These are phyloP conservation scores for Osmoderma eremita DNA, from an alignment of 2,888 invertebrate species.

Conservation along the genomic window DNA sequence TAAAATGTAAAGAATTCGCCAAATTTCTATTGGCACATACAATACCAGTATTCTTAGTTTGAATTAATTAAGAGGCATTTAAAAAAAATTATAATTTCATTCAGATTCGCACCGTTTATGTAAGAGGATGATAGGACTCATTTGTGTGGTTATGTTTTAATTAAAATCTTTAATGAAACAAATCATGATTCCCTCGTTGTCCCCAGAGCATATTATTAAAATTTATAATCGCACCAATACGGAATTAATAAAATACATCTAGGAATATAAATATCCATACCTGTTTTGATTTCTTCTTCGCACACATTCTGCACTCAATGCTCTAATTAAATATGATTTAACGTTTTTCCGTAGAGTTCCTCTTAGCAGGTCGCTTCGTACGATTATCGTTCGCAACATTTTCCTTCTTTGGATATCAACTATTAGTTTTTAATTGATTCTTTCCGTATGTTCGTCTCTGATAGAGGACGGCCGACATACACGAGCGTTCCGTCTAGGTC, in stretches of 20 bases:
- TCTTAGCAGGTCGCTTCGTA: constrained; percentile 69
- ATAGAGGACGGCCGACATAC: constrained; percentile 56
- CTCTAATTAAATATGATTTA: constrained; percentile 31
- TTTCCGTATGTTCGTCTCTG: constrained; percentile 39
- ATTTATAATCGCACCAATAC: neutral
- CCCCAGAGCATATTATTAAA: too few species aligned
- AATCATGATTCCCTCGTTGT: neutral
- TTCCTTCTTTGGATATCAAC: constrained; percentile 51
- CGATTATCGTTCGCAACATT: constrained; percentile 80
- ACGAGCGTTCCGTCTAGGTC: constrained; percentile 58
- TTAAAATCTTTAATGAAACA: neutral
- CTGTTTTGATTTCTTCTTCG: constrained; percentile 71
- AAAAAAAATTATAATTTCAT: neutral
- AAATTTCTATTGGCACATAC: too few species aligned
- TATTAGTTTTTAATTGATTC: constrained; percentile 41
- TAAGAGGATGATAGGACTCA: neutral
- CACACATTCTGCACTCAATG: constrained; percentile 69
- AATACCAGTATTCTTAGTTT: too few species aligned
- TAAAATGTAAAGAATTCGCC: too few species aligned
- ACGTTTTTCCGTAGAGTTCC: constrained; percentile 33
- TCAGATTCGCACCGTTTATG: neutral
- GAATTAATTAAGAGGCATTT: too few species aligned
- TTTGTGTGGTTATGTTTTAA: constrained; percentile 15
- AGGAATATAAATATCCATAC: constrained; percentile 58
- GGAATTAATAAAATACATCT: neutral